Base-by-base conservation (phyloP, 1,140 invertebrate genomes). In the Centruroides vittatus region DNA sequence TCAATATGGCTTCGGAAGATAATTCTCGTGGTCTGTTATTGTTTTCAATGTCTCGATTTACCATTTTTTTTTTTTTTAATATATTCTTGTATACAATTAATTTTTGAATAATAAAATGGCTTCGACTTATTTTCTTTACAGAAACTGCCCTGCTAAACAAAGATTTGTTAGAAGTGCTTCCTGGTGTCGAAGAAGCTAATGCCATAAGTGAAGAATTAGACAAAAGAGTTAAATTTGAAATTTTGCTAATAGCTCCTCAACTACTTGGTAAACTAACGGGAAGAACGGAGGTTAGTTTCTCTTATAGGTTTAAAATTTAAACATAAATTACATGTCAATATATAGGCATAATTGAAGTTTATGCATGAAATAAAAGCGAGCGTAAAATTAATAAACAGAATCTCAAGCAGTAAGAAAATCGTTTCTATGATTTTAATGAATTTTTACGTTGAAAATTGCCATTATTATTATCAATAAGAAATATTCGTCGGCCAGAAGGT, bases 141-240 rank as follows among this genome's bases (percentile, higher is more conserved):
- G 79, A 79, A 63, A 73, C 79, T 55, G 69, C 74, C 0, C 61
- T 79, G 23, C 68, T 82, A n/a, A 77, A 82, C 65, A 77, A 81
- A 65, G 79, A 83, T 57, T 67, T 83, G 34, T 61, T 82, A 35
- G 79, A 81, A 65, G 68, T 81, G 41, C 70, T 83, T 64, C 82
- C 81, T 4, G 72, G 75, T 12, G 75, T 84, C 12, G 76, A 80
- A 60, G 76, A 82, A 67, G 81, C 80, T 4, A 83, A 83, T 68
- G 73, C 73, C 46, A 82, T 83, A 66, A 79, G 77, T 61, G 78
- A 80, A 64, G 80, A 81, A 64, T 67, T 83, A 46, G 78, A 81
- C 57, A 79, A 78, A 65, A 73, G 73, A 61, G 76, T 79, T 47
- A 77, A 76, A 63, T 84, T 82, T 69, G 81, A 83, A 66, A 74